Evolutionary conservation across 2,797 vertebrate species (phyloP).

Genomic region (Tinamus major): DNA sequence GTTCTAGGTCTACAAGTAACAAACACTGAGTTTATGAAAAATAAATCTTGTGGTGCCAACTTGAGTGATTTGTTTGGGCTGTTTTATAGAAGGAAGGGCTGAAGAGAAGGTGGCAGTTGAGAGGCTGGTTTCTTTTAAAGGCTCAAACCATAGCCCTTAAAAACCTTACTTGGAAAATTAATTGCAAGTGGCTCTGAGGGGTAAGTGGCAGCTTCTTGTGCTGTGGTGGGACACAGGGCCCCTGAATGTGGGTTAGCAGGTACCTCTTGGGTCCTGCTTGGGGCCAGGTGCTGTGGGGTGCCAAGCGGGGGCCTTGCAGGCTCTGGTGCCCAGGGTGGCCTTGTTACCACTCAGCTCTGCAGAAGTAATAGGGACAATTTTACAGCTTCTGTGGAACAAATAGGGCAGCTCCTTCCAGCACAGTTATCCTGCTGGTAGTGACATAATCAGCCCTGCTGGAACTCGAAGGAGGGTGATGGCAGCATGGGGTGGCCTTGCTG

Average conservation of each 20-base stretch:
- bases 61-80: neutral
- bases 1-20: neutral
- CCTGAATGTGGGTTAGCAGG: accelerated
- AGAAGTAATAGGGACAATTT: accelerated
- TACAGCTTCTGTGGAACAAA: neutral
- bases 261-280: neutral
- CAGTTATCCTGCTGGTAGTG: neutral
- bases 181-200: neutral
- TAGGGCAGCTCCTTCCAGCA: neutral
- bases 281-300: neutral
- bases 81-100: neutral
- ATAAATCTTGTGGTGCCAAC: neutral
- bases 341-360: accelerated
- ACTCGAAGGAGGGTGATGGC: neutral
- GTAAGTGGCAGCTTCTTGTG: neutral
- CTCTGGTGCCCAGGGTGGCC: neutral
- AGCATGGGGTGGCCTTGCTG: neutral
- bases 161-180: neutral
- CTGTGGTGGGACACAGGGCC: neutral
- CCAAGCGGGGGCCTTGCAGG: neutral
- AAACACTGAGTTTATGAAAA: neutral
- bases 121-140: neutral
- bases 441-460: neutral
- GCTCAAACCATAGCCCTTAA: neutral
- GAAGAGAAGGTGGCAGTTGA: conserved; percentile 5